Conservation (phyloP, 1,140 invertebrate species). For the Metopolophium dirhodum region DNA sequence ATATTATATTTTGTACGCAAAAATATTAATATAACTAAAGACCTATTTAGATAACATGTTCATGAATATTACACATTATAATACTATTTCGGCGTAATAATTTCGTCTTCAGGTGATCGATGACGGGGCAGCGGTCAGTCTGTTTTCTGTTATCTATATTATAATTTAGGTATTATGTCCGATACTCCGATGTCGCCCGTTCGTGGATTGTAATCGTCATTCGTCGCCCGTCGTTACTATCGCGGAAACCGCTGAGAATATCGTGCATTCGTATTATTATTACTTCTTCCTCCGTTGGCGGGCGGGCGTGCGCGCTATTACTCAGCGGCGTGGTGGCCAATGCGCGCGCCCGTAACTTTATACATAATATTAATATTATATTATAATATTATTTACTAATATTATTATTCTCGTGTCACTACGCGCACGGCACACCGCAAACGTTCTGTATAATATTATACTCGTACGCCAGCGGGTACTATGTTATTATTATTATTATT, state of each 20-base stretch:
- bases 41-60: background rate
- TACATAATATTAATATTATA: background rate
- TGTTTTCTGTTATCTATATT: background rate
- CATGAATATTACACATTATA: background rate
- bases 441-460: background rate
- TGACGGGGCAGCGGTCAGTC: too few relatives aligned
- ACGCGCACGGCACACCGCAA: background rate
- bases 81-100: background rate
- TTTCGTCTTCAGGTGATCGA: background rate
- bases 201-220: background rate
- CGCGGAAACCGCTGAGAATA: too few relatives aligned
- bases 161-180: too few relatives aligned
- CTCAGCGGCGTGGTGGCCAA: background rate
- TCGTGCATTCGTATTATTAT: background rate
- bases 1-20: background rate
- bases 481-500: background rate
- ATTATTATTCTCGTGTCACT: background rate
- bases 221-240: too few relatives aligned
- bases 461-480: background rate
- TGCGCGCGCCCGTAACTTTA: background rate
- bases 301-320: too few relatives aligned
- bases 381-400: background rate
- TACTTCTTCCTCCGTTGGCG: background rate
- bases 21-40: background rate
- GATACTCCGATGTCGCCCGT: background rate